Evolutionary conservation across 2,113 vertebrate species (phyloP).

Genomic region (Phalacrocorax aristotelis): DNA sequence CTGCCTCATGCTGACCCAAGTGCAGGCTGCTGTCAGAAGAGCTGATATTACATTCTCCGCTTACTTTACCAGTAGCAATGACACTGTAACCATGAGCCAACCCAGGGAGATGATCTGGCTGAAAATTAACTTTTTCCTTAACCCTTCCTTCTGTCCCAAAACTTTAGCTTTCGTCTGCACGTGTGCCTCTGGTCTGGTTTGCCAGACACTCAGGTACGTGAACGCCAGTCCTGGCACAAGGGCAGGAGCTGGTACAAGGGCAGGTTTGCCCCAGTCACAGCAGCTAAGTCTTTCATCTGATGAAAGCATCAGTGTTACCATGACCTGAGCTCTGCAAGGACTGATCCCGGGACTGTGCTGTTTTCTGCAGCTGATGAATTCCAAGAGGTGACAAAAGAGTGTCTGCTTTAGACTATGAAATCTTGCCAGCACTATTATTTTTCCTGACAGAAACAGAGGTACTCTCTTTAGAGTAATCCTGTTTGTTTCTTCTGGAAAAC

Average conservation of each 20-base stretch:
- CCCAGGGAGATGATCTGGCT: neutral
- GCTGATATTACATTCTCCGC: neutral
- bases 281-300: neutral
- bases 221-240: neutral
- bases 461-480: neutral
- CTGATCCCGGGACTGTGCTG: neutral
- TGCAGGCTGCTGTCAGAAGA: neutral
- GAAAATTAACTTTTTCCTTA: neutral
- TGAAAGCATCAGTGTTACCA: neutral
- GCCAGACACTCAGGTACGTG: neutral
- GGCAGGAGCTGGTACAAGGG: neutral
- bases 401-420: neutral
- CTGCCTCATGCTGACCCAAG: neutral
- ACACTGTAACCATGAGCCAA: neutral
- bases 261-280: neutral
- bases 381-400: neutral
- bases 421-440: neutral
- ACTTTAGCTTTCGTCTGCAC: neutral
- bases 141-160: neutral
- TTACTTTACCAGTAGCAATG: neutral
- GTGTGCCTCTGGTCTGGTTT: neutral
- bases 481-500: neutral
- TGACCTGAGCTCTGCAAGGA: neutral
- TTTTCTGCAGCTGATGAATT: neutral
- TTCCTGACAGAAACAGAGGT: neutral